Conservation (phyloP, 2,113 vertebrate genomes). For the Rhea pennata region DNA sequence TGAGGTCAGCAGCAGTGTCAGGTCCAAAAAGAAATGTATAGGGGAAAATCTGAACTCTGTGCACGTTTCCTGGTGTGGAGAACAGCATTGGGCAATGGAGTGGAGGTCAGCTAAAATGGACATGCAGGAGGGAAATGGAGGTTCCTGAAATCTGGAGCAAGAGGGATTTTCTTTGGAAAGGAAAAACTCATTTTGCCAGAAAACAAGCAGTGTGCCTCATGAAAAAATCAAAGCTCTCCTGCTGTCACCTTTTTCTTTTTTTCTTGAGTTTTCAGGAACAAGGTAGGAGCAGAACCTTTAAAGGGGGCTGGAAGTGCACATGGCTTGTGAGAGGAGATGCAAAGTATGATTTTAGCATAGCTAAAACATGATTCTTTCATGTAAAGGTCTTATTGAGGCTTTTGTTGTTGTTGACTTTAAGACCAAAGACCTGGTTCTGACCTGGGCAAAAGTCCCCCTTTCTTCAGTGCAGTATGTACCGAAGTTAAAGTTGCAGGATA, state of each 20-base stretch:
- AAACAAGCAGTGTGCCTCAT: background rate
- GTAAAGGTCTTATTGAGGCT: background rate
- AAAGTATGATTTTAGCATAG: background rate
- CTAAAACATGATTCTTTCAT: background rate
- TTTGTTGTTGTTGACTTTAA: background rate
- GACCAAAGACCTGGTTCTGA: background rate
- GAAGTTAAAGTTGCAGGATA: background rate
- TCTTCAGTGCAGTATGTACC: background rate
- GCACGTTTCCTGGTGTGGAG: background rate
- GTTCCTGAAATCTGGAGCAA: background rate
- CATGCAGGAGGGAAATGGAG: background rate
- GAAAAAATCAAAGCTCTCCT: background rate
- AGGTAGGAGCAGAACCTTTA: background rate
- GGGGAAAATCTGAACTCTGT: constrained; percentile 28
- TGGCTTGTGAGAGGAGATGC: background rate
- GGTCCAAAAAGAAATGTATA: constrained; percentile 49
- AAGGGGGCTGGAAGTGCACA: accelerated
- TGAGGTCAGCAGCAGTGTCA: constrained; percentile 43
- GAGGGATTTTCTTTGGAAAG: background rate
- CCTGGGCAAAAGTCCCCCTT: background rate
- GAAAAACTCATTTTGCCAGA: background rate
- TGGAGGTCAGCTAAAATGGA: background rate
- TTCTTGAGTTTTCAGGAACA: background rate
- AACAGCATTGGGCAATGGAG: background rate
- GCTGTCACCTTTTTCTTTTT: background rate